phyloP scores from a whole-genome alignment of 2,113 vertebrate genomes.

The Phyllopteryx taeniolatus region DNA sequence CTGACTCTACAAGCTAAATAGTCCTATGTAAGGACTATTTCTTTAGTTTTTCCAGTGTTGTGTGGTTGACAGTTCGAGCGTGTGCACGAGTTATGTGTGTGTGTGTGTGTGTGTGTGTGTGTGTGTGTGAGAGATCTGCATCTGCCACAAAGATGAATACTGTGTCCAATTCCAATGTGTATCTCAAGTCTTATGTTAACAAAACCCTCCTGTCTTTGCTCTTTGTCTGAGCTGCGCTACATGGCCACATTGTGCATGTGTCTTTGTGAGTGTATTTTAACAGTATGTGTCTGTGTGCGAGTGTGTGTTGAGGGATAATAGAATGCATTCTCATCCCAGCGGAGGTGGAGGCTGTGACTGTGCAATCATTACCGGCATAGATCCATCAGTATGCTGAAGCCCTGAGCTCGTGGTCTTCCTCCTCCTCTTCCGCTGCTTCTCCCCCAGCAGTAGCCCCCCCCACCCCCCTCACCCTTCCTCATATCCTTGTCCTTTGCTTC shows the following conservation, averaged over 20 bases:
- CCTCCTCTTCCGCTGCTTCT: not conserved
- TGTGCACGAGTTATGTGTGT: not conserved
- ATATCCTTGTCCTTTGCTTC: constrained; percentile 30
- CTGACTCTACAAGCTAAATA: not conserved
- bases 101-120: not conserved
- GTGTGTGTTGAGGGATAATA: constrained; percentile 60
- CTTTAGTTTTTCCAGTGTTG: not conserved
- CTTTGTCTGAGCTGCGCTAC: constrained; percentile 52
- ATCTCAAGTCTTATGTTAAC: constrained; percentile 50
- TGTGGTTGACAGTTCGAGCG: not conserved
- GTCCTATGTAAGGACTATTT: not conserved
- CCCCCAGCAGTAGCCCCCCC: not conserved
- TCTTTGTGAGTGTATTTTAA: constrained; percentile 14
- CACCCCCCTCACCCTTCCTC: constrained; percentile 13
- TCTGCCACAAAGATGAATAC: constrained; percentile 19
- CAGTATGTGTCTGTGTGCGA: constrained; percentile 19
- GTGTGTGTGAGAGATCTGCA: not conserved
- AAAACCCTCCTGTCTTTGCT: constrained; percentile 42
- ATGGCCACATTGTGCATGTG: constrained; percentile 11
- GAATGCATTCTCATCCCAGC: constrained; percentile 65
- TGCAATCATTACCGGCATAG: constrained; percentile 75
- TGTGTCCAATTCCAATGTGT: constrained; percentile 38
- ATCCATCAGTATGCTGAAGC: constrained; percentile 70
- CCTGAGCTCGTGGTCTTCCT: constrained; percentile 35
- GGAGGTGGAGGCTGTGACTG: constrained; percentile 68